These are phyloP conservation scores for Diloba caeruleocephala DNA, from an alignment of 2,888 invertebrate genomes.

Conservation along the genomic window DNA sequence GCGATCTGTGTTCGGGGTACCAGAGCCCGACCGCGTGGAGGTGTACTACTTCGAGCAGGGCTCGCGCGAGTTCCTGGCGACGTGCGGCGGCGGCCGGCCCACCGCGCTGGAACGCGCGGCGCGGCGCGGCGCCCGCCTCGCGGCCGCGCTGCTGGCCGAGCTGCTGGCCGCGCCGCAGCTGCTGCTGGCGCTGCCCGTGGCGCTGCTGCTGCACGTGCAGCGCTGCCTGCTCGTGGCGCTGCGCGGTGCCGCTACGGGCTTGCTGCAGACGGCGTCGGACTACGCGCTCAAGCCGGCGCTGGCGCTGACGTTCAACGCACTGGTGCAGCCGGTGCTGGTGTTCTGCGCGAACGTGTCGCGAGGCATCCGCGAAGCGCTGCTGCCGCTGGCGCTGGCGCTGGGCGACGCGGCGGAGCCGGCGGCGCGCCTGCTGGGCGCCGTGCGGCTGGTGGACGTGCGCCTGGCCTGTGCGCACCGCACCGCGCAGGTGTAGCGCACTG, in stretches of 20 bases:
- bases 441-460: constrained; percentile 66
- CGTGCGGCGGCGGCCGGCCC: constrained; percentile 49
- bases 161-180: constrained; percentile 88
- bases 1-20: neutral
- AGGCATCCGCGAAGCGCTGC: constrained; percentile 89
- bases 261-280: constrained; percentile 83
- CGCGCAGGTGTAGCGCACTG: constrained; percentile 11
- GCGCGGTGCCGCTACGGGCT: constrained; percentile 60
- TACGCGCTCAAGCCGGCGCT: constrained; percentile 92
- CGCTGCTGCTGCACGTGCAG: constrained; percentile 83
- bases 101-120: constrained; percentile 51
- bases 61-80: constrained; percentile 55
- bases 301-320: constrained; percentile 91
- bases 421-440: constrained; percentile 60
- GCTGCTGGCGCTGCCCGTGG: constrained; percentile 84
- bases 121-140: constrained; percentile 78
- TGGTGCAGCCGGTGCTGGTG: constrained; percentile 91
- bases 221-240: constrained; percentile 49
- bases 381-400: constrained; percentile 58
- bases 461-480: constrained; percentile 33
- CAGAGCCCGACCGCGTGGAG: constrained; percentile 71
- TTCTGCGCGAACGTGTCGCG: constrained; percentile 90
- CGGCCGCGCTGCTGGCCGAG: constrained; percentile 90
- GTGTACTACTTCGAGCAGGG: constrained; percentile 73
- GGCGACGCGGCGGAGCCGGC: constrained; percentile 63